A percentile compares a stretch with the other conserved stretches of the same genome.
Conservation (phyloP, 2,888 invertebrate genomes). For the Selenia dentaria region DNA sequence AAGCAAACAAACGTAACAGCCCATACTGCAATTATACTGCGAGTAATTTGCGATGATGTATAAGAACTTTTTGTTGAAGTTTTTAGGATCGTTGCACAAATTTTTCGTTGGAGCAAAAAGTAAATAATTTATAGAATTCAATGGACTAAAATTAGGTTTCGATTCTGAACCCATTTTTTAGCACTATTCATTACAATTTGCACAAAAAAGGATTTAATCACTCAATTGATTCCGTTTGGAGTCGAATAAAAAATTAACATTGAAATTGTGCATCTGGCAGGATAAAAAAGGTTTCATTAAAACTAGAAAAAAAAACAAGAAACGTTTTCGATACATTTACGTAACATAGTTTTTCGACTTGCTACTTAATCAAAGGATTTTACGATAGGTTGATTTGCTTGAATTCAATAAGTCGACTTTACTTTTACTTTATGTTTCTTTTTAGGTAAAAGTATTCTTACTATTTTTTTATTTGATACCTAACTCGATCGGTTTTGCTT, state of each 20-base stretch:
- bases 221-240: slow-evolving; percentile 25
- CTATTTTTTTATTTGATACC: no score
- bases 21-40: slow-evolving; percentile 7
- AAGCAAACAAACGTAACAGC: no score
- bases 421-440: no score
- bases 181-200: slow-evolving; percentile 9
- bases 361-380: no score
- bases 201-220: slow-evolving; percentile 23
- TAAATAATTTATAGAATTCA: slow-evolving; percentile 16
- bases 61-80: slow-evolving; percentile 21
- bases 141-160: slow-evolving; percentile 19
- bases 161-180: slow-evolving; percentile 20
- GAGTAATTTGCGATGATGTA: slow-evolving; percentile 2
- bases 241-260: slow-evolving; percentile 10
- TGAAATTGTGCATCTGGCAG: slow-evolving; percentile 6
- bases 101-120: slow-evolving; percentile 21
- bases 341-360: no score
- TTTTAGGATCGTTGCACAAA: slow-evolving; percentile 25
- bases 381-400: no score
- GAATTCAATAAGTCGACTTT: no score
- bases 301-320: no score
- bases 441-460: no score
- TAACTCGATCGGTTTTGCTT: no score
- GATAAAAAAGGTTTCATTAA: no score
- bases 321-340: no score